These are phyloP conservation scores for Catocala nupta DNA, from an alignment of 2,888 invertebrate genomes.

Conservation along the genomic window DNA sequence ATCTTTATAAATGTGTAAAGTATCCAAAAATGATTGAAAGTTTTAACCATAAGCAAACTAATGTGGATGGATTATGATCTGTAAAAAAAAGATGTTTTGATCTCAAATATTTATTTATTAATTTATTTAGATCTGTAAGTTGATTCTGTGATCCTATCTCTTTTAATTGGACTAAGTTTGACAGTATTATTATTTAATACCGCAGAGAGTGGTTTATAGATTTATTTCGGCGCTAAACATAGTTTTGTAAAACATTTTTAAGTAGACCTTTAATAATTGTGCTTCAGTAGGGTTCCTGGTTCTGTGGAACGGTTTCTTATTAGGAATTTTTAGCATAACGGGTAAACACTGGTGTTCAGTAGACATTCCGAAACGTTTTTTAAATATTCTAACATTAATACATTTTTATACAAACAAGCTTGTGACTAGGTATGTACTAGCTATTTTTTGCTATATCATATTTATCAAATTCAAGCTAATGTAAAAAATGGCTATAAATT, in stretches of 20 bases:
- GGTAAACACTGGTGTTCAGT: no score
- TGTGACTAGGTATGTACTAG: neutral
- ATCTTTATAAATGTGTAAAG: conserved; percentile 11
- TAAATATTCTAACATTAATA: neutral
- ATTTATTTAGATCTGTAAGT: conserved; percentile 33
- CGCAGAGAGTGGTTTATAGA: neutral
- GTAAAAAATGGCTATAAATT: conserved; percentile 36
- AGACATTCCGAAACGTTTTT: no score
- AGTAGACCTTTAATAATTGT: no score
- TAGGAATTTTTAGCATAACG: no score
- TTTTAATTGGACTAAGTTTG: conserved; percentile 31
- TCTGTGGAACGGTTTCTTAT: no score
- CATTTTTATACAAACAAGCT: neutral
- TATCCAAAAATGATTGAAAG: neutral
- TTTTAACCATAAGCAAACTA: neutral
- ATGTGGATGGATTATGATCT: neutral
- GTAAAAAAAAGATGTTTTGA: conserved; percentile 30
- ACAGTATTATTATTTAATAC: conserved; percentile 24
- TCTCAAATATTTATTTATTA: conserved; percentile 36
- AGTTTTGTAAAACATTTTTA: neutral
- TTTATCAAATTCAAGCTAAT: conserved; percentile 19
- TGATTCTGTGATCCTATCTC: conserved; percentile 36
- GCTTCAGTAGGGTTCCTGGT: no score
- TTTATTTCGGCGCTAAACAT: conserved; percentile 1
- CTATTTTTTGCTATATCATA: neutral